Base-by-base conservation (phyloP, 2,113 vertebrate species). In the Lipophrys pholis region DNA sequence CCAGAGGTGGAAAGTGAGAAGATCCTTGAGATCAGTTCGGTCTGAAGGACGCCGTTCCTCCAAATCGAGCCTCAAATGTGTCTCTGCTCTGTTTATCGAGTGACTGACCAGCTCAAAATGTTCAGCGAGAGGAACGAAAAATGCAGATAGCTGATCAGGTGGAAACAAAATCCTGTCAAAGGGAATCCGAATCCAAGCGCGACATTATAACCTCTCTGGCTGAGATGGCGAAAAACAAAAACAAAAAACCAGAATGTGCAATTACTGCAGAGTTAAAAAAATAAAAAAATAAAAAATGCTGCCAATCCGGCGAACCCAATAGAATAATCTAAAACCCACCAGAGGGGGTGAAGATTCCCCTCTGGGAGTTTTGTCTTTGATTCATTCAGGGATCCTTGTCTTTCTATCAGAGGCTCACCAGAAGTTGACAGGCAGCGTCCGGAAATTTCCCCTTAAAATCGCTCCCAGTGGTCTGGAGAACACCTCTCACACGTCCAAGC, bases 361-460 rank as follows among this genome's bases (percentile, higher is more conserved):
- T 54, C 12, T 21, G 41, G 41, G 73, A 81, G 49, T 66, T 73
- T 46, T 46, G n/a, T 63, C 60, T 57, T 78, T 10, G 55, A 83
- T 81, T 85, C 63, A 60, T 70, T 55, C 6, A 38, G 7, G 5
- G 69, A 67, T 85, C 68, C 43, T 70, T 50, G 39, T 66, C 69
- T 65, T 6, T 36, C 67, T 73, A 84, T 81, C 84, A 78, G 54
- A 83, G 11, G 40, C 45, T 80, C 69, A 60, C 76, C 70, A 73
- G 54, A 69, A 41, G 61, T 64, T 61, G 78, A 62, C 68, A 12
- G 70, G 16, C 56, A 84, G 16, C 62, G 69, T 78, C 74, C 50
- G 67, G 62, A 55, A 89, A 78, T 87, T 89, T 84, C 77, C 77
- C 65, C 76, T 78, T 41, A 75, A 90, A 87, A 72, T 75, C 49